Evolutionary conservation across 2,113 vertebrate species (phyloP).

Genomic region (Gavialis gangeticus): DNA sequence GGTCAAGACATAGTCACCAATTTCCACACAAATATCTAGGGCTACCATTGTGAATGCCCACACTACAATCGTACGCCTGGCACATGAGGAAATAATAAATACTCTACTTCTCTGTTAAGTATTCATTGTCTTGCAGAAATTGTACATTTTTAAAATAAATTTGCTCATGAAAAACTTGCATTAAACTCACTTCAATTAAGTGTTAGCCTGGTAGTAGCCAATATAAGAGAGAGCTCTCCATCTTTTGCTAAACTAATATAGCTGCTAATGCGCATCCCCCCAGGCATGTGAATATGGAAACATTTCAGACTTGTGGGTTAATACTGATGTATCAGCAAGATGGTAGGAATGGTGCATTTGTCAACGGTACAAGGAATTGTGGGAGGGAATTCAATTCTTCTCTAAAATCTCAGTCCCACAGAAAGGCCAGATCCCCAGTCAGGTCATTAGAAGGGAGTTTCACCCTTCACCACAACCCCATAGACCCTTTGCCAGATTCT

Average conservation of each 20-base stretch:
- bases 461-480: background rate
- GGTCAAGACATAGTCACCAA: background rate
- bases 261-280: background rate
- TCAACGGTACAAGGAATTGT: background rate
- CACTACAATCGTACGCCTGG: rapidly evolving
- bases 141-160: constrained; percentile 43
- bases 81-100: background rate
- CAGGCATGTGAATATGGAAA: background rate
- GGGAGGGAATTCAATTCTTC: background rate
- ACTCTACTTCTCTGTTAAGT: background rate
- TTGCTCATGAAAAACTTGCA: rapidly evolving
- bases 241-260: background rate
- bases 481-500: background rate
- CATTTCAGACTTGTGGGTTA: background rate
- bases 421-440: background rate
- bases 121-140: rapidly evolving
- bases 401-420: background rate
- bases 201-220: rapidly evolving
- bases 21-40: background rate
- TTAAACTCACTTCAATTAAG: rapidly evolving
- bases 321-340: rapidly evolving
- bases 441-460: background rate
- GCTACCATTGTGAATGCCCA: background rate
- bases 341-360: background rate
- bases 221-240: background rate